Conservation (phyloP, 2,113 vertebrate species). For the Microtus montanus region DNA sequence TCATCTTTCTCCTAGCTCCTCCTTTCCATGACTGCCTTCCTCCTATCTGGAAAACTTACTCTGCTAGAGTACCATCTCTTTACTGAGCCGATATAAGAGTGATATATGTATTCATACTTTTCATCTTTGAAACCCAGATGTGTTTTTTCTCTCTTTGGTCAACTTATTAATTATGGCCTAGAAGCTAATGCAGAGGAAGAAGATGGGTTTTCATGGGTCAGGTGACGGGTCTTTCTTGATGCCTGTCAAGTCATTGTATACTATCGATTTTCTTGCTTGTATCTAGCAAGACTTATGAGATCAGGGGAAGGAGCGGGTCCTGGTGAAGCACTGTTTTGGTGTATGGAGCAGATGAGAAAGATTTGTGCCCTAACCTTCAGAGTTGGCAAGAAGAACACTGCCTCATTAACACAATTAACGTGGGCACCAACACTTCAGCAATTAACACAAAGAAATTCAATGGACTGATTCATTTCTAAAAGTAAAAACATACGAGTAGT, state of each 20-base stretch:
- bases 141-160: neutral
- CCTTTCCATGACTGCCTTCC: neutral
- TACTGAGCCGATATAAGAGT: neutral
- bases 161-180: neutral
- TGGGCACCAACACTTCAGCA: neutral
- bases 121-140: neutral
- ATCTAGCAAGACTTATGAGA: neutral
- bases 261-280: neutral
- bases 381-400: neutral
- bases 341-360: neutral
- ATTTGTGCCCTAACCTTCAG: neutral
- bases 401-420: neutral
- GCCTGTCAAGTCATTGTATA: neutral
- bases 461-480: neutral
- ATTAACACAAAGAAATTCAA: neutral
- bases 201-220: neutral
- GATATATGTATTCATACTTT: neutral
- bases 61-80: neutral
- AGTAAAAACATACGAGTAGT: neutral
- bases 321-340: neutral
- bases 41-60: neutral
- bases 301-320: neutral
- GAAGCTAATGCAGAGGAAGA: neutral
- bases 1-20: neutral
- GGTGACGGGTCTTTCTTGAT: neutral